A percentile compares a stretch with the other conserved stretches of the same genome.
These are phyloP conservation scores for Bombyx huttoni DNA, from an alignment of 2,888 invertebrate genomes.

Conservation along the genomic window DNA sequence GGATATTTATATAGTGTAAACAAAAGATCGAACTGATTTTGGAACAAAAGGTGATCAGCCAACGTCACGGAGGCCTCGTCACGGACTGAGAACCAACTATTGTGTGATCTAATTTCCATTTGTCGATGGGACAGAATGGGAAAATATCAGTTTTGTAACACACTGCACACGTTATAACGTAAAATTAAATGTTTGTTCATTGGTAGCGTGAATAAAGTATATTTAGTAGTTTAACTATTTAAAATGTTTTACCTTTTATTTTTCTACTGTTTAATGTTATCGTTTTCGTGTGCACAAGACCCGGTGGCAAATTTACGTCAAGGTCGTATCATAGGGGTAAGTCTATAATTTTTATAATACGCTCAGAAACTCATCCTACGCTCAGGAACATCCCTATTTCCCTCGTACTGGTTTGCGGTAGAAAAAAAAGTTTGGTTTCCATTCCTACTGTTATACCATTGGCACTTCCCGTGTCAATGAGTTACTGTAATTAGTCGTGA, in stretches of 20 bases:
- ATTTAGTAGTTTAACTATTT: not conserved
- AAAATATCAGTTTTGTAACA: constrained; percentile 25
- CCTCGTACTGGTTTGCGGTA: too few species aligned
- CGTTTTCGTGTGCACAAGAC: constrained; percentile 41
- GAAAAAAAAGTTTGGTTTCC: too few species aligned
- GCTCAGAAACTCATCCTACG: too few species aligned
- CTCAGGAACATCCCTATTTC: too few species aligned
- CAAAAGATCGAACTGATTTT: constrained; percentile 5
- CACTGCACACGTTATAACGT: constrained; percentile 8
- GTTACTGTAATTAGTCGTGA: too few species aligned
- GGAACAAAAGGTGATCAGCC: constrained; percentile 46
- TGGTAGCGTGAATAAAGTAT: not conserved
- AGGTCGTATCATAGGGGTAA: constrained; percentile 74
- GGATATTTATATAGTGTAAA: not conserved
- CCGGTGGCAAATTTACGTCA: constrained; percentile 69
- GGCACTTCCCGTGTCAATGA: too few species aligned
- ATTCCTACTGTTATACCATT: too few species aligned
- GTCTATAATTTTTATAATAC: constrained; percentile 14
- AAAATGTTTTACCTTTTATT: constrained; percentile 7
- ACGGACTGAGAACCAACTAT: constrained; percentile 55
- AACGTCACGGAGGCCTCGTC: constrained; percentile 49
- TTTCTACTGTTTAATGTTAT: constrained; percentile 10
- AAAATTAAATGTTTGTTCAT: constrained; percentile 3
- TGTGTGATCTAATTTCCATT: constrained; percentile 50
- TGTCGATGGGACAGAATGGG: constrained; percentile 36